A percentile compares a stretch with the other conserved stretches of the same genome.
These are phyloP conservation scores for Hipparchia semele DNA, from an alignment of 2,888 invertebrate species.

Conservation along the genomic window DNA sequence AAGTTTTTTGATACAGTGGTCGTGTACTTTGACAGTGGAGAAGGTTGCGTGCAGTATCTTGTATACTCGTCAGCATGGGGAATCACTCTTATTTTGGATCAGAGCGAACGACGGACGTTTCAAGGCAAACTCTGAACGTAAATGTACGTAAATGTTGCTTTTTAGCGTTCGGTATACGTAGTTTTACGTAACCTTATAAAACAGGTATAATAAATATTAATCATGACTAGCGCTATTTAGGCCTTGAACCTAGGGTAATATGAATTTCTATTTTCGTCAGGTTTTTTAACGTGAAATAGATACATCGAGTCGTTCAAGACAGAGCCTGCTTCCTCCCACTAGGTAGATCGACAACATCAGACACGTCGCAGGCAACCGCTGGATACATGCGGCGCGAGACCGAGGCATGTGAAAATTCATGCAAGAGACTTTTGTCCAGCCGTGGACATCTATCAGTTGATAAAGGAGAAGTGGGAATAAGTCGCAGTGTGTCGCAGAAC, in stretches of 20 bases:
- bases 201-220: conserved; percentile 9
- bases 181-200: conserved; percentile 5
- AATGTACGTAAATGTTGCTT: background rate
- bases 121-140: background rate
- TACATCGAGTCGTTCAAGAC: too few species aligned
- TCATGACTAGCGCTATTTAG: background rate
- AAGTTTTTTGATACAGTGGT: background rate
- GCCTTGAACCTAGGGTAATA: background rate
- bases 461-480: too few species aligned
- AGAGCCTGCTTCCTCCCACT: too few species aligned
- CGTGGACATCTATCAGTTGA: too few species aligned
- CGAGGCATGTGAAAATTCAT: too few species aligned
- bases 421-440: too few species aligned
- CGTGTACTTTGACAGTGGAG: background rate
- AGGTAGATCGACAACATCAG: too few species aligned
- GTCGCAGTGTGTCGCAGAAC: too few species aligned
- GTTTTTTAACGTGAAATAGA: too few species aligned
- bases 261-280: background rate
- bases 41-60: background rate
- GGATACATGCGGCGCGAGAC: too few species aligned
- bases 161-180: background rate
- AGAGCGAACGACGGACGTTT: conserved; percentile 1
- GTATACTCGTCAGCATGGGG: too few species aligned
- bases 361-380: too few species aligned
- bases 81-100: background rate